Conservation (phyloP, 2,797 vertebrate species). For the Ataeniobius toweri region DNA sequence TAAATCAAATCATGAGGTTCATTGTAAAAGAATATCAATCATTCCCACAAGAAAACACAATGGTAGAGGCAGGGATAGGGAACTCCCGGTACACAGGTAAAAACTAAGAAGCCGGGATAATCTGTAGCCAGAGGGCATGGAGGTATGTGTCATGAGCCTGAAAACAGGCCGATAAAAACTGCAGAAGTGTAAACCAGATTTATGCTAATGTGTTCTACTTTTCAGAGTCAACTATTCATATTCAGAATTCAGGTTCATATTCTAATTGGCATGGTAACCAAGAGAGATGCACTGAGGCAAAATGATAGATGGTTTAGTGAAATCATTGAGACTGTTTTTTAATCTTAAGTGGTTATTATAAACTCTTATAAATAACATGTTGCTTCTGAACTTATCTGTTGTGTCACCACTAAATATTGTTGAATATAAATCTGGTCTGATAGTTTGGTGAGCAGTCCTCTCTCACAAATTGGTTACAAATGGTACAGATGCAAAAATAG, state of each 20-base stretch:
- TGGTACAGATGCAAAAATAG: too few species aligned
- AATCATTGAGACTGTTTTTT: background rate
- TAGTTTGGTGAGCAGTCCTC: background rate
- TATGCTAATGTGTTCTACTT: conserved; percentile 38
- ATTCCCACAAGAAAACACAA: conserved; percentile 13
- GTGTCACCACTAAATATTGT: background rate
- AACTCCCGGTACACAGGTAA: conserved; percentile 4
- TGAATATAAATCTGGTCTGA: background rate
- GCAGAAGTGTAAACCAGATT: conserved; percentile 4
- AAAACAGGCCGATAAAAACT: conserved; percentile 11
- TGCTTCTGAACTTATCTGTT: background rate
- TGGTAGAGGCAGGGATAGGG: background rate
- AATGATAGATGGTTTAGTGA: background rate
- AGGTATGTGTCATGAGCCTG: conserved; percentile 17
- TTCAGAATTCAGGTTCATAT: conserved; percentile 1
- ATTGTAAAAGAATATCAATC: conserved; percentile 36
- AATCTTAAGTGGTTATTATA: background rate
- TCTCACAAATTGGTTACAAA: background rate
- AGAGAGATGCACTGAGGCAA: background rate
- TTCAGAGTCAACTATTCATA: conserved; percentile 20
- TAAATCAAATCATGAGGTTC: conserved; percentile 9
- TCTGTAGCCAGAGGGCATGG: conserved; percentile 35
- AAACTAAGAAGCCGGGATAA: conserved; percentile 20
- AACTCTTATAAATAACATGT: background rate
- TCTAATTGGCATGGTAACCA: background rate